Conservation (phyloP, 2,797 vertebrate genomes). For the Rhabdophis nuchalis region DNA sequence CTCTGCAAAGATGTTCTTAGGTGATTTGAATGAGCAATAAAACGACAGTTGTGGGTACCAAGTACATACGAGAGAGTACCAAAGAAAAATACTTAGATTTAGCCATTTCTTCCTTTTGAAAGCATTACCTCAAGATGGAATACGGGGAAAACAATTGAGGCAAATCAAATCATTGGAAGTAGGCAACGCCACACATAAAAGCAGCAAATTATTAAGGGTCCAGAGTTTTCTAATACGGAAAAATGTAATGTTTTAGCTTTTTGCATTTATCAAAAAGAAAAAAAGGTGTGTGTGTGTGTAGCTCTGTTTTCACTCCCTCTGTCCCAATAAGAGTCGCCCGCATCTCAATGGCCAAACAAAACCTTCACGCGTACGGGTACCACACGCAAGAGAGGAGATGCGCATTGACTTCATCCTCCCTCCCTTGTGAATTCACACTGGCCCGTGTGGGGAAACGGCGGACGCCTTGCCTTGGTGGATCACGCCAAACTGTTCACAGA, state of each 20-base stretch:
- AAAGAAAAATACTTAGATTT: neutral
- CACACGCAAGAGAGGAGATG: neutral
- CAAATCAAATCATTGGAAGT: neutral
- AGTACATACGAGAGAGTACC: neutral
- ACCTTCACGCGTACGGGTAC: neutral
- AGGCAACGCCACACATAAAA: neutral
- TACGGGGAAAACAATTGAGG: neutral
- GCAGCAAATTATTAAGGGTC: neutral
- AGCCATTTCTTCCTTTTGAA: neutral
- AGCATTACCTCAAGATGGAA: neutral
- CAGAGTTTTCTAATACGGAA: neutral
- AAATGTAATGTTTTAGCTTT: neutral
- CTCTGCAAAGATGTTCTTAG: neutral
- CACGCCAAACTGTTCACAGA: neutral
- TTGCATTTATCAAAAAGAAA: neutral
- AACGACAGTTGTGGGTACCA: neutral
- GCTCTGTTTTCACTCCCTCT: neutral
- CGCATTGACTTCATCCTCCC: neutral
- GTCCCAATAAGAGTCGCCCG: neutral
- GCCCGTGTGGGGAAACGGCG: neutral
- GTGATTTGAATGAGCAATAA: neutral
- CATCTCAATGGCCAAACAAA: neutral
- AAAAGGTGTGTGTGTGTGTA: too few relatives aligned
- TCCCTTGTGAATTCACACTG: neutral
- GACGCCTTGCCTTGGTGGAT: neutral